Conservation (phyloP, 1,140 invertebrate genomes). For the Helicoverpa zea region DNA sequence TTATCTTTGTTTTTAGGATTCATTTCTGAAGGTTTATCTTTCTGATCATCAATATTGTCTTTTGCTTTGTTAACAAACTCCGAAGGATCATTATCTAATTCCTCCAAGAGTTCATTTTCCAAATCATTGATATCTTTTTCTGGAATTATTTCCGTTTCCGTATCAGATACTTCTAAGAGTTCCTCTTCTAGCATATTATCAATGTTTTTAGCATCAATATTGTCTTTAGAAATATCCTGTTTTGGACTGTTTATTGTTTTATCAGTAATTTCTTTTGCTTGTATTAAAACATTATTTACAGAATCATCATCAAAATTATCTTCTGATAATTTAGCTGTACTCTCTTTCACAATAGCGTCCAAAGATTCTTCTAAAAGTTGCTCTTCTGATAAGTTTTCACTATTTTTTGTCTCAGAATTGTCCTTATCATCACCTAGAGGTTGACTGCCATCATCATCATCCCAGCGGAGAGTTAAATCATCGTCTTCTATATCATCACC, state of each 20-base stretch:
- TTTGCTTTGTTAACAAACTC: background rate
- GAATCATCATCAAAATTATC: background rate
- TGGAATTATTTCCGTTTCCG: background rate
- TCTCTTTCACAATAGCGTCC: background rate
- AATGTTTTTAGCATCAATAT: background rate
- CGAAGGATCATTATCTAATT: background rate
- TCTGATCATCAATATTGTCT: background rate
- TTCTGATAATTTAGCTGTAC: background rate
- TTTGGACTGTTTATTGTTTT: background rate
- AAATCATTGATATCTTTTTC: background rate
- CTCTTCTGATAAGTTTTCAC: slow-evolving; percentile 1
- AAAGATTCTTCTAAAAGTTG: slow-evolving; percentile 25
- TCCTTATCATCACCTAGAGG: background rate
- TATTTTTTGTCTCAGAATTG: background rate
- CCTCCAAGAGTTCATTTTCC: background rate
- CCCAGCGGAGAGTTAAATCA: slow-evolving; percentile 63
- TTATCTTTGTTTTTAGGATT: background rate
- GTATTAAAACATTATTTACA: background rate
- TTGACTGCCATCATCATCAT: slow-evolving; percentile 59
- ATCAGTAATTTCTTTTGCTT: background rate
- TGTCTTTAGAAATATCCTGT: background rate
- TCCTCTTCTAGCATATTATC: background rate
- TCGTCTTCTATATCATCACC: slow-evolving; percentile 49
- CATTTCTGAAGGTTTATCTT: background rate
- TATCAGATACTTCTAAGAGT: background rate